Base-by-base conservation (phyloP, 2,797 vertebrate species). In the Lacerta viridis region DNA sequence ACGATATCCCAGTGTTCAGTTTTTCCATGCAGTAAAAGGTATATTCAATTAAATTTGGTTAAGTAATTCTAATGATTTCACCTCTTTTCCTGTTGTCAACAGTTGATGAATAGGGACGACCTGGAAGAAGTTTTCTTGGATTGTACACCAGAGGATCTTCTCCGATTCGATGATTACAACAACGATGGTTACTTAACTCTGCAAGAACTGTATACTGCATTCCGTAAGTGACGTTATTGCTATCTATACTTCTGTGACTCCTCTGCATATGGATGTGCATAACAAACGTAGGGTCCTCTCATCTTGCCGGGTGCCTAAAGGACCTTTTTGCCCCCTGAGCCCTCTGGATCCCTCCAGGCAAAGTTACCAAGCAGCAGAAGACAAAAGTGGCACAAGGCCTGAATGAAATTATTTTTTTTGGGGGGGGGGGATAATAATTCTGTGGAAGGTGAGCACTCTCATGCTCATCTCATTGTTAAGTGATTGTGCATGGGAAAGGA, bases 151-250 rank as follows among this genome's bases (percentile, higher is more conserved):
- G 97, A 97, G 39, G 98, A 99, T 95, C 97, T 99, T 87, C 97
- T 99, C 55, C 98, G 95, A 0, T 99, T 99, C 23, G 99, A 99
- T 6, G 99, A 99, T 95, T 99, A 99, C 96, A 98, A 99, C 96
- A 98, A 96, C 0, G 98, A 99, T 0, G 96, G 98, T 2, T 97
- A 91, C 91, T 97, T 99, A 92, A 98, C 97, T 29, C 97, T 98
- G 69, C 98, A 96, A 7, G 99, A 99, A 96, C 97, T 99, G 94
- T 99, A 98, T 94, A 99, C 98, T 0, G 98, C 99, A 85, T 99
- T 99, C 95, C 98, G 99, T 99, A 96, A 99, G 98, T 98, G 75
- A 41, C 1, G 0, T 15, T 10, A 85, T 3, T 36, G 23, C 36
- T 90, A 0, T 17, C 1, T 66, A 23, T 68, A 46, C 61, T 79